These are phyloP conservation scores for Rafetus swinhoei DNA, from an alignment of 2,113 vertebrate genomes.

Conservation along the genomic window DNA sequence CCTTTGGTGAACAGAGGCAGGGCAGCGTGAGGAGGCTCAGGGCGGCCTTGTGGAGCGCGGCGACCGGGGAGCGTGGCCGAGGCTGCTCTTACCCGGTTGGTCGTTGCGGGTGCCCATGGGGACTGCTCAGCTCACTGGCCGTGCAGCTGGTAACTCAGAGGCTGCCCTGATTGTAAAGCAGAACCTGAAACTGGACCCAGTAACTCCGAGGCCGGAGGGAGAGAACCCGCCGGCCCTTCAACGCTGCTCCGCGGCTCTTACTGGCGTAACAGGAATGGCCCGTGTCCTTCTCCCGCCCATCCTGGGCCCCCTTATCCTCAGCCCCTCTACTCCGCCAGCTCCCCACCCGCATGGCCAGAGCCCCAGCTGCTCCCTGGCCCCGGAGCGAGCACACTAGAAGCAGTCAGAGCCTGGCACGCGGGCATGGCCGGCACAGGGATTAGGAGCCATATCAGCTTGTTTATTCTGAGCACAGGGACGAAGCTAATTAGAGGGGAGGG, in stretches of 20 bases:
- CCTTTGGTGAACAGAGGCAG: background rate
- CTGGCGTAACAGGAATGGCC: background rate
- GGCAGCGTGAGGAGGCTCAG: accelerated
- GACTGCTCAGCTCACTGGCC: background rate
- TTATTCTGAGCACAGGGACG: background rate
- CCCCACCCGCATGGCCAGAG: background rate
- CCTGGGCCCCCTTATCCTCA: background rate
- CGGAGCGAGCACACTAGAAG: accelerated
- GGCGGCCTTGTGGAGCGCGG: background rate
- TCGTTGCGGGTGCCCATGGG: background rate
- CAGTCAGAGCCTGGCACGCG: accelerated
- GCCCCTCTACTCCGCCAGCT: background rate
- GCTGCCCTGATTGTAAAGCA: background rate
- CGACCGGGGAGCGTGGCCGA: accelerated
- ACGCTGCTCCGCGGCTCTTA: background rate
- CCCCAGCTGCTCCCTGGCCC: accelerated
- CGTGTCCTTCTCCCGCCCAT: background rate
- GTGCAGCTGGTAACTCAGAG: background rate
- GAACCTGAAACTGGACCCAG: background rate
- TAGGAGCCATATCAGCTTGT: accelerated
- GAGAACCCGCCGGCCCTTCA: background rate
- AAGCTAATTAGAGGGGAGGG: background rate
- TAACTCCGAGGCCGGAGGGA: background rate
- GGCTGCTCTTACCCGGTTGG: background rate
- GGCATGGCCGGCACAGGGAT: accelerated